Percentiles rank a stretch among this genome's conserved stretches.
These are phyloP conservation scores for Eciton burchellii DNA, from an alignment of 1,140 invertebrate genomes.

Conservation along the genomic window DNA sequence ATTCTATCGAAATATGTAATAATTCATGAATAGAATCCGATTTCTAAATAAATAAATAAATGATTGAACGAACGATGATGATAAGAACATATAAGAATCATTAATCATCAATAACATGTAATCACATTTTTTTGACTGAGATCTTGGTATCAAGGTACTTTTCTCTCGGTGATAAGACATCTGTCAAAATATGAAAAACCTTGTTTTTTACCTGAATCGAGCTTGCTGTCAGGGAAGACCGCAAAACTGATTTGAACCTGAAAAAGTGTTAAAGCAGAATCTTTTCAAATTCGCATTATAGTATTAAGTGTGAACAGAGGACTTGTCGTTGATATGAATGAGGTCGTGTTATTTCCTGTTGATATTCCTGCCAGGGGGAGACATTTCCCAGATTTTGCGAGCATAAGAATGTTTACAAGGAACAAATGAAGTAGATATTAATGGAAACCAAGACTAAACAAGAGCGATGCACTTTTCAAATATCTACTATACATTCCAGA, in stretches of 20 bases:
- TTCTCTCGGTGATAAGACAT: constrained; percentile 76
- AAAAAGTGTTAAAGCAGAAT: constrained; percentile 82
- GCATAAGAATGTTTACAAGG: constrained; percentile 57
- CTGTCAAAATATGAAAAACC: constrained; percentile 75
- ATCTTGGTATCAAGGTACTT: constrained; percentile 68
- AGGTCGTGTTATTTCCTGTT: constrained; percentile 37
- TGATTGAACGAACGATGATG: constrained; percentile 22
- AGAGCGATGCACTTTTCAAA: constrained; percentile 57
- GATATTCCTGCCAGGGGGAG: constrained; percentile 25
- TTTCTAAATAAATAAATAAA: constrained; percentile 26
- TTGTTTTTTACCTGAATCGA: constrained; percentile 84
- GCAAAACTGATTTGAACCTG: constrained; percentile 84
- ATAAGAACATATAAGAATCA: constrained; percentile 27
- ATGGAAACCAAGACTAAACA: constrained; percentile 54
- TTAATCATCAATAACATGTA: constrained; percentile 41
- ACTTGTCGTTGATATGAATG: constrained; percentile 53
- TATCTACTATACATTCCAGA: constrained; percentile 71
- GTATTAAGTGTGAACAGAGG: constrained; percentile 54
- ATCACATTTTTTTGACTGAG: constrained; percentile 26
- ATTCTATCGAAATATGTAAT: constrained; percentile 10
- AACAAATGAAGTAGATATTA: constrained; percentile 49
- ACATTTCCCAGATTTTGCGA: constrained; percentile 34
- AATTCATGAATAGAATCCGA: constrained; percentile 25
- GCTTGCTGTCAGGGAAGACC: constrained; percentile 83
- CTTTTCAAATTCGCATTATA: constrained; percentile 73